Conservation (phyloP, 2,888 invertebrate genomes). For the Dicyrtomina minuta region DNA sequence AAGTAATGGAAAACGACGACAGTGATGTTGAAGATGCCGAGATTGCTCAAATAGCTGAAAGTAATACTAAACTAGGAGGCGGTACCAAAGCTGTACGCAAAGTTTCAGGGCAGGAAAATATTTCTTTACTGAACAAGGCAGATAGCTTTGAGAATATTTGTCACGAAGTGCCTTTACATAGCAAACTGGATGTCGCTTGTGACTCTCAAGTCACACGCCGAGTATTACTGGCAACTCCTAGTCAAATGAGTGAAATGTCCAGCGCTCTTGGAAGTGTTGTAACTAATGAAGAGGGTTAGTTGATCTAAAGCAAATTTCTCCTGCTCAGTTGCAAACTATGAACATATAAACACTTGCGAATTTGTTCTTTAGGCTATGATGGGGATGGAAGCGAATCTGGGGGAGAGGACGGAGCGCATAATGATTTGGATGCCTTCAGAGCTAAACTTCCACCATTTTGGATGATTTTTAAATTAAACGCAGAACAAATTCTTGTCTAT, state of each 20-base stretch:
- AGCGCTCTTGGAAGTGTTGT: constrained; percentile 54
- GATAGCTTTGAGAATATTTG: constrained; percentile 15
- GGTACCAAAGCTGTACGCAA: background rate
- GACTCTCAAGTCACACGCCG: background rate
- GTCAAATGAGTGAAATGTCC: constrained; percentile 54
- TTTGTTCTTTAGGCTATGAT: constrained; percentile 61
- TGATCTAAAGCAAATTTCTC: background rate
- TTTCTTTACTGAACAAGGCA: background rate
- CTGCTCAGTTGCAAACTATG: background rate
- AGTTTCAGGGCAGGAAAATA: constrained; percentile 14
- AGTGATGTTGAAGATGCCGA: constrained; percentile 28
- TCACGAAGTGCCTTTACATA: background rate
- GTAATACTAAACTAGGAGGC: background rate
- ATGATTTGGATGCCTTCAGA: constrained; percentile 61
- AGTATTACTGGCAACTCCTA: constrained; percentile 48
- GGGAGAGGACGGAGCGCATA: constrained; percentile 63
- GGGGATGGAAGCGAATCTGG: constrained; percentile 66
- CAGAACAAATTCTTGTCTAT: constrained; percentile 64
- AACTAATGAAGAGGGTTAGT: constrained; percentile 55
- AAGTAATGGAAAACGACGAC: constrained; percentile 1
- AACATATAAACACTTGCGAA: background rate
- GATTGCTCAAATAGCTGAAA: constrained; percentile 25
- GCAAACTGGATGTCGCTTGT: background rate
- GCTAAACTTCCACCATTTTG: constrained; percentile 69
- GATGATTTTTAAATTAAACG: constrained; percentile 66